Percentiles rank a stretch among this genome's conserved stretches.
These are phyloP conservation scores for Musca domestica DNA, from an alignment of 1,140 invertebrate genomes.

Conservation along the genomic window DNA sequence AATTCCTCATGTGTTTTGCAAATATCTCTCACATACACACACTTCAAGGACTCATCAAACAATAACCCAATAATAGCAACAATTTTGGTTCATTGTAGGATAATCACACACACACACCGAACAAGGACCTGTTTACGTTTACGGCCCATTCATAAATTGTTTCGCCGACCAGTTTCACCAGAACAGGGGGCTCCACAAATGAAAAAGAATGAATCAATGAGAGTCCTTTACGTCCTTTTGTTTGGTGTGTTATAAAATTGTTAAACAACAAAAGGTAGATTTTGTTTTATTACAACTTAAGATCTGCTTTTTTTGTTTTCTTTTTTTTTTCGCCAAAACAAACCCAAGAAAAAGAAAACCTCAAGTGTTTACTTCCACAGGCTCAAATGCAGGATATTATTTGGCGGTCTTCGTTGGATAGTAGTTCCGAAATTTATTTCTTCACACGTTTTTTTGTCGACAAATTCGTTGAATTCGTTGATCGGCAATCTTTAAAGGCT, in stretches of 20 bases:
- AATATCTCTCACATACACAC: too few species aligned
- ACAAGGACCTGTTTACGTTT: slow-evolving; percentile 18
- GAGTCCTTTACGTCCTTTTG: background rate
- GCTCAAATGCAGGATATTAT: background rate
- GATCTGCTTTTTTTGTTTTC: too few species aligned
- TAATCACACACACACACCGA: background rate
- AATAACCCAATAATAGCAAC: too few species aligned
- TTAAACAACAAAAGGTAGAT: slow-evolving; percentile 3
- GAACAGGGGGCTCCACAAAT: too few species aligned
- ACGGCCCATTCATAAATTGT: slow-evolving; percentile 2
- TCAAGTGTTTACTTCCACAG: slow-evolving; percentile 14
- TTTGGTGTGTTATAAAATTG: slow-evolving; percentile 1
- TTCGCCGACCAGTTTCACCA: background rate
- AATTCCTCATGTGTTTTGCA: too few species aligned
- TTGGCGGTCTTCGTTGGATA: background rate
- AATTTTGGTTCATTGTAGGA: too few species aligned
- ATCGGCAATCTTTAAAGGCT: too few species aligned
- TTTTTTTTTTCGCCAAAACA: background rate
- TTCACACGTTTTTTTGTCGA: too few species aligned
- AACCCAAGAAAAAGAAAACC: background rate
- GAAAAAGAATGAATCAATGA: too few species aligned
- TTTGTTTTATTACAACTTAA: slow-evolving; percentile 1
- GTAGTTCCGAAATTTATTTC: too few species aligned
- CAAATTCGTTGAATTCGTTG: too few species aligned
- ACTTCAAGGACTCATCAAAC: too few species aligned